phyloP scores from a whole-genome alignment of 1,140 invertebrate genomes.

The Doryteuthis pealeii region DNA sequence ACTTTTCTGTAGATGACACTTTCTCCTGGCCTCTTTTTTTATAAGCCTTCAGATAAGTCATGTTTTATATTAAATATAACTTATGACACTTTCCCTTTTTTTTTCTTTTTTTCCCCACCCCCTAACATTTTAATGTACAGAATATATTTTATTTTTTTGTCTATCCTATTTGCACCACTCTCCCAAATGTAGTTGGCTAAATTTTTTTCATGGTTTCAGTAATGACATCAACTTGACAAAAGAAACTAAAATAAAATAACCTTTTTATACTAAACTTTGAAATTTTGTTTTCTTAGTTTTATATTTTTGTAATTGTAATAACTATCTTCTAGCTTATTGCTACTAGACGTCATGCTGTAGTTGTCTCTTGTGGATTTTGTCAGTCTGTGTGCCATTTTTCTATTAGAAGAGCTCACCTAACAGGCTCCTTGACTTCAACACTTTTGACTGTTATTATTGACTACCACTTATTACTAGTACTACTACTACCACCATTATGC shows the following conservation, averaged over 20 bases:
- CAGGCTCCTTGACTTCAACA: neutral
- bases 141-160: too few species aligned
- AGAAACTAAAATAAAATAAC: too few species aligned
- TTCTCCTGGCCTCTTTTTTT: too few species aligned
- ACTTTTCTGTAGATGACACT: neutral
- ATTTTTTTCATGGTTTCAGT: too few species aligned
- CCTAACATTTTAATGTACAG: too few species aligned
- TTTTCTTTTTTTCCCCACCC: too few species aligned
- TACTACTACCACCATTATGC: neutral
- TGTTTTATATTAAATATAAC: too few species aligned
- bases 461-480: neutral
- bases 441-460: neutral
- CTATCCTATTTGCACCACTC: too few species aligned
- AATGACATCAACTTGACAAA: too few species aligned
- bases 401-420: neutral
- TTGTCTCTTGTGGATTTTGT: conserved; percentile 5
- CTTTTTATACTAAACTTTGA: neutral
- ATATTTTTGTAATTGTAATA: neutral
- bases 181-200: too few species aligned
- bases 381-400: conserved; percentile 5
- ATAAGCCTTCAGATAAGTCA: too few species aligned
- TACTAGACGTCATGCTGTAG: neutral
- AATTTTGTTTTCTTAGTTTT: neutral
- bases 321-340: neutral
- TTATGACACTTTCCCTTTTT: too few species aligned